Base-by-base conservation (phyloP, 2,888 invertebrate genomes). In the Nineta flava region DNA sequence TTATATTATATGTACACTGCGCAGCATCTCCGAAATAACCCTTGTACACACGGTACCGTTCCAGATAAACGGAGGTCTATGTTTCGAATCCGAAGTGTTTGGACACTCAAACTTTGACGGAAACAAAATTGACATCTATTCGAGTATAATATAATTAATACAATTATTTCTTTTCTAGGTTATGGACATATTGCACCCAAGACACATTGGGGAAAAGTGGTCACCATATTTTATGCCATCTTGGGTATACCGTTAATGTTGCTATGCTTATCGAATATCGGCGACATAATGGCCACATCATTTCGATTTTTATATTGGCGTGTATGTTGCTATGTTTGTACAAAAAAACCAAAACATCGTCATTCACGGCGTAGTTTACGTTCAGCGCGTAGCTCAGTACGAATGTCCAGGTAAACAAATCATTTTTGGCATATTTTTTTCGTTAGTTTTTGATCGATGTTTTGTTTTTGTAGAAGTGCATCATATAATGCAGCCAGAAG, bases 111-210 rank as follows among this genome's bases (percentile, higher is more conserved):
- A n/a, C n/a, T n/a, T n/a, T n/a, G n/a, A n/a, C n/a, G n/a, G n/a
- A n/a, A n/a, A n/a, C n/a, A n/a, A n/a, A n/a, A n/a, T n/a, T n/a
- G n/a, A n/a, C n/a, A n/a, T n/a, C n/a, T n/a, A n/a, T n/a, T n/a
- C n/a, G n/a, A n/a, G n/a, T n/a, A n/a, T n/a, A n/a, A n/a, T n/a
- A n/a, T n/a, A n/a, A n/a, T n/a, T n/a, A n/a, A n/a, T n/a, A n/a
- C n/a, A n/a, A n/a, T 26, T 3, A 26, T 26, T 26, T 3, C 26
- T 50, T 51, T 64, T 66, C 21, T 66, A 93, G 93, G 94, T 35
- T 95, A 94, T 66, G 95, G 94, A 7, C 92, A 95, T 66, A 92
- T 94, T 53, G 86, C 93, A 0, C 94, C 94, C 1, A 92, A 91
- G 71, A 95, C 95, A 0, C 81, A 85, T 60, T 84, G 85, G 63